phyloP scores from a whole-genome alignment of 1,140 invertebrate species.

The Aphelinus certus region DNA sequence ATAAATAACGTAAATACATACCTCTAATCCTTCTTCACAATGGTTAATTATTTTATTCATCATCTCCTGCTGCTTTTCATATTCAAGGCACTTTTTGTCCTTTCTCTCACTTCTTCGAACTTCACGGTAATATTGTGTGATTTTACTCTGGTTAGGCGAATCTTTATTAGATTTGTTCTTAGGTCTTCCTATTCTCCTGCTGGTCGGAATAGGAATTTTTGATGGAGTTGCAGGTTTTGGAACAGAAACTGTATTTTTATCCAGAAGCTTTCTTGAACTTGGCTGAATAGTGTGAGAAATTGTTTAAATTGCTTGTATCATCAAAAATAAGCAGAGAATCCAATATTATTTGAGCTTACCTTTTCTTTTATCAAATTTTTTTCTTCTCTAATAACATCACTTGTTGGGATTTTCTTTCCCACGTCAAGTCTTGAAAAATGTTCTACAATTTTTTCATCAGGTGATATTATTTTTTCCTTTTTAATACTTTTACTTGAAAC shows the following conservation, averaged over 20 bases:
- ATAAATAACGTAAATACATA: conserved; percentile 54
- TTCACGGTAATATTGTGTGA: conserved; percentile 90
- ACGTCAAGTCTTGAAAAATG: conserved; percentile 18
- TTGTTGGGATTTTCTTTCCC: background rate
- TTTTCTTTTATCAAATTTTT: conserved; percentile 3
- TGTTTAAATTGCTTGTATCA: too few relatives aligned
- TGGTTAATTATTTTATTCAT: conserved; percentile 80
- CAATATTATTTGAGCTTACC: conserved; percentile 18
- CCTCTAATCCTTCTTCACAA: conserved; percentile 85
- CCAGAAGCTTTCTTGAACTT: too few relatives aligned
- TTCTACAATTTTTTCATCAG: conserved; percentile 8
- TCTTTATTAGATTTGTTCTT: conserved; percentile 10
- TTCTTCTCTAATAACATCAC: background rate
- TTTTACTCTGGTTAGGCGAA: conserved; percentile 68
- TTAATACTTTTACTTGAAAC: too few relatives aligned
- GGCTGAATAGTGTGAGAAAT: too few relatives aligned
- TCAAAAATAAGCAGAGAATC: background rate
- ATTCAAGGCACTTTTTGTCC: conserved; percentile 82
- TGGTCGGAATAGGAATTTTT: too few relatives aligned
- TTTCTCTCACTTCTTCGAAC: conserved; percentile 87
- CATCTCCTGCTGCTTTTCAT: conserved; percentile 84
- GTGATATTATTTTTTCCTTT: background rate
- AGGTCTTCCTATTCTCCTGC: background rate
- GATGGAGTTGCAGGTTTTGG: too few relatives aligned
- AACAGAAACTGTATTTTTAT: too few relatives aligned